phyloP scores from a whole-genome alignment of 2,113 vertebrate genomes.

The Alaudala cheleensis region DNA sequence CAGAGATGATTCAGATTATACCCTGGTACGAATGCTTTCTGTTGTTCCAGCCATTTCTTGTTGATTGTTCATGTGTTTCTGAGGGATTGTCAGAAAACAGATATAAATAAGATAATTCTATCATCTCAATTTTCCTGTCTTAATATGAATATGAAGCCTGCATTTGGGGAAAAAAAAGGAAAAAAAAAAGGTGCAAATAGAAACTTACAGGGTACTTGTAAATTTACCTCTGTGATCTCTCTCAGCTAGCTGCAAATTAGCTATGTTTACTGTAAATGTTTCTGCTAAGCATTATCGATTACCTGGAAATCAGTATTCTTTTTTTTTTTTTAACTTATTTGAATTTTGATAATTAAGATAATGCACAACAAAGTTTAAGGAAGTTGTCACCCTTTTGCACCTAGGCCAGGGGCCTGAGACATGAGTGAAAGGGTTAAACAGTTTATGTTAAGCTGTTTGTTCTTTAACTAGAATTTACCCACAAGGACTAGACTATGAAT shows the following conservation, averaged over 20 bases:
- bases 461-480: conserved; percentile 59
- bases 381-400: conserved; percentile 24
- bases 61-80: conserved; percentile 27
- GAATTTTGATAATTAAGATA: conserved; percentile 54
- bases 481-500: conserved; percentile 27
- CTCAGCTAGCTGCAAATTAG: conserved; percentile 54
- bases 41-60: not conserved
- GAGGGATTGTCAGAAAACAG: not conserved
- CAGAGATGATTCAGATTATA: conserved; percentile 52
- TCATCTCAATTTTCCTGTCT: conserved; percentile 31
- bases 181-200: conserved; percentile 2
- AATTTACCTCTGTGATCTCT: conserved; percentile 52
- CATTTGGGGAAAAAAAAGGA: not conserved
- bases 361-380: conserved; percentile 50
- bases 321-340: conserved; percentile 62
- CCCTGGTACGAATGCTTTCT: conserved; percentile 61
- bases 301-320: conserved; percentile 42
- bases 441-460: conserved; percentile 71
- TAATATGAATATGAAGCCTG: conserved; percentile 34
- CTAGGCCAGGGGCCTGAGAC: not conserved
- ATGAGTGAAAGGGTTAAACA: conserved; percentile 46
- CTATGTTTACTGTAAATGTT: conserved; percentile 57
- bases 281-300: conserved; percentile 54
- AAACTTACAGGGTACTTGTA: conserved; percentile 34
- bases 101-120: not conserved